Conservation (phyloP, 2,888 invertebrate genomes). For the Myopa testacea region DNA sequence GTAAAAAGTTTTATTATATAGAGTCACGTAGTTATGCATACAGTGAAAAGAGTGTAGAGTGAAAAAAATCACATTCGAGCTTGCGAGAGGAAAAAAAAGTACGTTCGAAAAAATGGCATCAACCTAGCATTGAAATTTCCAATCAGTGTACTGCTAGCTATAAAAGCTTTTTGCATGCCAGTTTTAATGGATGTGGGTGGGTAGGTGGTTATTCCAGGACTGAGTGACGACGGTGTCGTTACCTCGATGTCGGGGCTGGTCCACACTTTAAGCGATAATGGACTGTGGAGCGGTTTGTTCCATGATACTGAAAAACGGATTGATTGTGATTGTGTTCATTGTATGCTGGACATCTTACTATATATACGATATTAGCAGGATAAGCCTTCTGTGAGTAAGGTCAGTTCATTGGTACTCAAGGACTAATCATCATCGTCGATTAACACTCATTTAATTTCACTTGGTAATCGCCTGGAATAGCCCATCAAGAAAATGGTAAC, state of each 20-base stretch:
- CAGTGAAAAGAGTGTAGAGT: not conserved
- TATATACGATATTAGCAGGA: not conserved
- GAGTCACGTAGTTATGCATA: too few relatives aligned
- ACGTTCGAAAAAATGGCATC: conserved; percentile 21
- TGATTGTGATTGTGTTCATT: not conserved
- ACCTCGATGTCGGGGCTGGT: not conserved
- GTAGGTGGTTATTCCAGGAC: not conserved
- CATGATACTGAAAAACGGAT: too few relatives aligned
- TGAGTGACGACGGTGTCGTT: not conserved
- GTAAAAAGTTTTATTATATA: not conserved
- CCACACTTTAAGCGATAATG: too few relatives aligned
- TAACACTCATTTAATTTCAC: too few relatives aligned
- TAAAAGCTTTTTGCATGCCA: conserved; percentile 8
- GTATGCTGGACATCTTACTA: conserved; percentile 13
- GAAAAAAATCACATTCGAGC: not conserved
- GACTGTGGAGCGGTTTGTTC: too few relatives aligned
- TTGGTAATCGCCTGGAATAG: too few relatives aligned
- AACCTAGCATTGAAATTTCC: conserved; percentile 33
- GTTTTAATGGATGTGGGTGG: not conserved
- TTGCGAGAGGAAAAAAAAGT: conserved; percentile 12
- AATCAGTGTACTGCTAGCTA: conserved; percentile 30
- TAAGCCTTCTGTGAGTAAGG: too few relatives aligned
- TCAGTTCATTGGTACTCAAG: too few relatives aligned
- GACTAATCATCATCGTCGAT: too few relatives aligned
- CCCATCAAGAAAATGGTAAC: too few relatives aligned